Percentiles rank a stretch among this genome's conserved stretches.
These are phyloP conservation scores for Mohoua ochrocephala DNA, from an alignment of 2,113 vertebrate genomes.

Conservation along the genomic window DNA sequence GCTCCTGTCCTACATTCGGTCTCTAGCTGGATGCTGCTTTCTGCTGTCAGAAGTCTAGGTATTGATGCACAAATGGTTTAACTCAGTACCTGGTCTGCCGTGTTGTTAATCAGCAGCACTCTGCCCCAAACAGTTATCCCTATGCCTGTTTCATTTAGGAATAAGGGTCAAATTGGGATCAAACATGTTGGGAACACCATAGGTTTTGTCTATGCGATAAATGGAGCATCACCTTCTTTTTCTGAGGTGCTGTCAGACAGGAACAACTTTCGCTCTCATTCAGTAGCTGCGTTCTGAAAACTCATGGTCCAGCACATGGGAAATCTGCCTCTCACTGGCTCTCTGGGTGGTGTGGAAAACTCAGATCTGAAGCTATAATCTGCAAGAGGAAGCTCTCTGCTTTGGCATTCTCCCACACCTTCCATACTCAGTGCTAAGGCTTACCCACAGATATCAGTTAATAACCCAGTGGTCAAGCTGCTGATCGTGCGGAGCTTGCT, in stretches of 20 bases:
- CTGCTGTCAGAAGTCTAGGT: not conserved
- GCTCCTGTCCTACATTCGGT: not conserved
- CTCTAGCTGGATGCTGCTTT: not conserved
- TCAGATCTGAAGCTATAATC: not conserved
- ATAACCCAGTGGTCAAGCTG: not conserved
- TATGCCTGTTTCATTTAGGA: not conserved
- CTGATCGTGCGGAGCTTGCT: not conserved
- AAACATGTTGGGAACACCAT: not conserved
- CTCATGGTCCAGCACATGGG: rapidly evolving
- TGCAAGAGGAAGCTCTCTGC: not conserved
- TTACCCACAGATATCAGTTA: not conserved
- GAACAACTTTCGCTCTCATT: not conserved
- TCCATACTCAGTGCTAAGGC: not conserved
- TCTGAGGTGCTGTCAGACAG: not conserved
- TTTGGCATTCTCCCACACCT: not conserved
- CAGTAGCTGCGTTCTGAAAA: rapidly evolving
- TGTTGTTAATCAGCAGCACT: not conserved
- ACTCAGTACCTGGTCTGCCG: not conserved
- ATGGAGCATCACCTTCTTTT: not conserved
- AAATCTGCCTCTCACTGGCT: not conserved
- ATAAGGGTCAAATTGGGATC: rapidly evolving
- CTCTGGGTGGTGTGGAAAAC: not conserved
- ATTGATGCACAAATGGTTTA: not conserved
- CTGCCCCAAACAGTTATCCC: too few species aligned
- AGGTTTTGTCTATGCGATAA: not conserved